Evolutionary conservation across 2,113 vertebrate species (phyloP).

Genomic region (Chauna torquata): DNA sequence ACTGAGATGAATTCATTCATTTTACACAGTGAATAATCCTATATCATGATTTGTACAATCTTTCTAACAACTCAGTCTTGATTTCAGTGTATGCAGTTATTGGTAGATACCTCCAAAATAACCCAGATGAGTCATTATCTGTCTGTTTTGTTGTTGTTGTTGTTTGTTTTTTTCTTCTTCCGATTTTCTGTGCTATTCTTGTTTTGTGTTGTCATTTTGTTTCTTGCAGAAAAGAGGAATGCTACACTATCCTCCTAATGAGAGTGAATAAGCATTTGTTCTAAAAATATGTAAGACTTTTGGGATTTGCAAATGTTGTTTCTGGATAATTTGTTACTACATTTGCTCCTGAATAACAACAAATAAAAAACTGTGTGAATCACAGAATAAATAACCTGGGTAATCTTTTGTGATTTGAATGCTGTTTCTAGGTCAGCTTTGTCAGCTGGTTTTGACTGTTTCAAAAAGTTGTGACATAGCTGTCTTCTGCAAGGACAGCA

Average conservation of each 20-base stretch:
- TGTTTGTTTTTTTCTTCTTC: not conserved
- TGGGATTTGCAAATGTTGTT: not conserved
- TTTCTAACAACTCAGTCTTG: not conserved
- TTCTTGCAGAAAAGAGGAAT: not conserved
- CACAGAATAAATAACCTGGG: not conserved
- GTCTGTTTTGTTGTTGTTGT: not conserved
- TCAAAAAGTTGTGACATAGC: not conserved
- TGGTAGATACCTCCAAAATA: not conserved
- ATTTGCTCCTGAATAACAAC: not conserved
- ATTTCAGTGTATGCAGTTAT: not conserved
- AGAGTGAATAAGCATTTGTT: not conserved
- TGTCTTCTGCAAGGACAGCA: not conserved
- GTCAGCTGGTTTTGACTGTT: not conserved
- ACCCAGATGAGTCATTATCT: fast-evolving
- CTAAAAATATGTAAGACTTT: not conserved
- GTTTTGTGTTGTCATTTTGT: not conserved
- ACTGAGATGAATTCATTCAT: not conserved
- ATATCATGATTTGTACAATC: not conserved
- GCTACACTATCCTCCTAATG: not conserved
- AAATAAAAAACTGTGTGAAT: not conserved
- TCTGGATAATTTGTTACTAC: not conserved
- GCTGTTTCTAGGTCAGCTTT: not conserved
- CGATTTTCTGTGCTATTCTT: not conserved
- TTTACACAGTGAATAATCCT: not conserved
- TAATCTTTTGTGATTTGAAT: not conserved